Evolutionary conservation across 2,888 invertebrate species (phyloP), one percentile per base, ranked within the genome.

Genomic region (Apodemia zela): DNA sequence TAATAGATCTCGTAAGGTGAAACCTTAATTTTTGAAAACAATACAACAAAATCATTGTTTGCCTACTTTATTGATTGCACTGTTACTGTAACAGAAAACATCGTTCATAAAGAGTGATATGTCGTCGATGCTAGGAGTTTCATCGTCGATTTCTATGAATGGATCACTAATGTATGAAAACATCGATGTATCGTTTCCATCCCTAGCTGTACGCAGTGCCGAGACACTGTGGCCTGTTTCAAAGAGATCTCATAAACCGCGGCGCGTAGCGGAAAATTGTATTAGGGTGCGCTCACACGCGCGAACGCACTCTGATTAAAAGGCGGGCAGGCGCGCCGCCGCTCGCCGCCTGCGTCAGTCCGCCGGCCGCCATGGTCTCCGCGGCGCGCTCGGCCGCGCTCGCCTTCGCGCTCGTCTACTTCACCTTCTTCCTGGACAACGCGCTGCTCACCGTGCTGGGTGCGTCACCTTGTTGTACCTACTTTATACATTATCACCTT

Each of bases 391-490:
- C 63, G 45, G 79, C 78, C 57, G 68, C 76, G 51, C 33, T 79
- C 61, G 83, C 88, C 42, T 88, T 89, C 68, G 77, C 77, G 0
- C 78, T 90, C 63, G 82, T 96, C 62, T 97, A 97, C 80, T 82
- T 95, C 67, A 95, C 96, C 1, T 94, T 97, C 79, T 93, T 97
- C 74, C 85, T 96, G 81, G 98, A 98, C 89, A 98, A 98, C 85
- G 94, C 97, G 68, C 92, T 98, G 25, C 92, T 98, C 59, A 98
- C 98, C 45, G 96, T 97, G 47, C 95, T 98, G 61, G 98, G 98
- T 98, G 86, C 94, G 95, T 71, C 17, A 1, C 13, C 4, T 51
- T 25, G 4, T 21, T 51, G 4, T 5, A 42, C 15, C 15, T 38
- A 2, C n/a, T n/a, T n/a, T n/a, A 38, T 13, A 38, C 38, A 4